phyloP scores from a whole-genome alignment of 37 sponge, comb jelly and placozoan genomes.

The Amphimedon queenslandica region DNA sequence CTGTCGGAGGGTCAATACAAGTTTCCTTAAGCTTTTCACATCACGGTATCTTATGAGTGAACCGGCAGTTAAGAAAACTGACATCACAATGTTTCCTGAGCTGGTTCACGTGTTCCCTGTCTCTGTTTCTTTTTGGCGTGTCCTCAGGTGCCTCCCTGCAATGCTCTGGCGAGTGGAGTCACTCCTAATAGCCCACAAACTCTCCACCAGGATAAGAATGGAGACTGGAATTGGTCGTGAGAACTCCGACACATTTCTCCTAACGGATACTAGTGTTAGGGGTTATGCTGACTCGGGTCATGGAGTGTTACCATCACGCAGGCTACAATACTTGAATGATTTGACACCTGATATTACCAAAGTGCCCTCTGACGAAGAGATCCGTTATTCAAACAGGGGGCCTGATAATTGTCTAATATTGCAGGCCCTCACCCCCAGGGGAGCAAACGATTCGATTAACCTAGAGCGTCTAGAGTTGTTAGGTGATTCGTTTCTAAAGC shows the following conservation, averaged over 20 bases:
- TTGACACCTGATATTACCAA: not conserved
- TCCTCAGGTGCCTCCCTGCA: conserved; percentile 73
- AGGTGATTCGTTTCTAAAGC: conserved; percentile 93
- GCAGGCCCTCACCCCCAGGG: conserved; percentile 69
- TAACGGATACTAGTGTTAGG: conserved; percentile 16
- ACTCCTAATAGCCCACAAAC: conserved; percentile 51
- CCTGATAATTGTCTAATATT: conserved; percentile 64
- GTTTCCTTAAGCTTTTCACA: conserved; percentile 35
- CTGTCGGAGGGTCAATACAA: conserved; percentile 26
- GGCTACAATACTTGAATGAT: not conserved
- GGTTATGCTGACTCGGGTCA: conserved; percentile 51
- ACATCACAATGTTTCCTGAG: conserved; percentile 58
- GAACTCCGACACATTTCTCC: not conserved
- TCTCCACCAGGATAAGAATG: conserved; percentile 14
- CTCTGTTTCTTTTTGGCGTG: conserved; percentile 45
- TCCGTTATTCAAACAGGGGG: conserved; percentile 15
- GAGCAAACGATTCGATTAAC: conserved; percentile 73
- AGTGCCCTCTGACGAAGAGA: not conserved
- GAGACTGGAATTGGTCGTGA: conserved; percentile 43
- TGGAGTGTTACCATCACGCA: conserved; percentile 14
- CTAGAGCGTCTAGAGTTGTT: conserved; percentile 89
- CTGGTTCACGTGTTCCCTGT: conserved; percentile 57
- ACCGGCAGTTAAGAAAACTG: not conserved
- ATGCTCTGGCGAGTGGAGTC: conserved; percentile 84
- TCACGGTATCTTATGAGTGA: conserved; percentile 42